phyloP scores from a whole-genome alignment of 1,140 invertebrate genomes.

The Vollenhovia emeryi region DNA sequence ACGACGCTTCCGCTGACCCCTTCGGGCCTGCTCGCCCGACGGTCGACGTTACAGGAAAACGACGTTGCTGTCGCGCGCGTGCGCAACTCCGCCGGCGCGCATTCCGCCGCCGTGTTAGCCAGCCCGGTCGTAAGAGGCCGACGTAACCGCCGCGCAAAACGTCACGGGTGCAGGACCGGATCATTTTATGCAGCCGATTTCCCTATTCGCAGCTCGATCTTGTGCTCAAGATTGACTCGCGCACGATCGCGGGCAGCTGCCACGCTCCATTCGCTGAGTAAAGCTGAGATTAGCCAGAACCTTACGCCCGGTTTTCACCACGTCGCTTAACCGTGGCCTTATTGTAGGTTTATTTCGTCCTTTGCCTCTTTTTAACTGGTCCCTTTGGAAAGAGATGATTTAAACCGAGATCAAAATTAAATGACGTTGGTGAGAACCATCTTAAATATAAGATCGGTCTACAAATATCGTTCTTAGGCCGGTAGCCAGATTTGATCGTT shows the following conservation, averaged over 20 bases:
- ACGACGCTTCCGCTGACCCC: constrained; percentile 54
- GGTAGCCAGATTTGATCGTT: too few species aligned
- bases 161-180: constrained; percentile 27
- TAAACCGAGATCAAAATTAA: too few species aligned
- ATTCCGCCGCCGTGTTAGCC: constrained; percentile 46
- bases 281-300: too few species aligned
- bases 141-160: constrained; percentile 33
- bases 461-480: too few species aligned
- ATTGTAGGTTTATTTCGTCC: too few species aligned
- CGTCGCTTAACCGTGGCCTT: too few species aligned
- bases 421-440: too few species aligned
- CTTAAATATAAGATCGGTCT: neutral
- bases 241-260: neutral
- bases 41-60: constrained; percentile 64
- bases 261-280: neutral
- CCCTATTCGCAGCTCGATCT: too few species aligned
- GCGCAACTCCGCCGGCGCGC: constrained; percentile 59
- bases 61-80: constrained; percentile 43
- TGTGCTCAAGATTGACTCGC: neutral
- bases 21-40: constrained; percentile 26
- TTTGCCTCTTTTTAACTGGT: too few species aligned
- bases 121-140: constrained; percentile 27
- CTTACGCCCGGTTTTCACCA: too few species aligned
- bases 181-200: neutral
- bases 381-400: too few species aligned